These are phyloP conservation scores for Ornithoptera alexandrae DNA, from an alignment of 2,888 invertebrate genomes.

Conservation along the genomic window DNA sequence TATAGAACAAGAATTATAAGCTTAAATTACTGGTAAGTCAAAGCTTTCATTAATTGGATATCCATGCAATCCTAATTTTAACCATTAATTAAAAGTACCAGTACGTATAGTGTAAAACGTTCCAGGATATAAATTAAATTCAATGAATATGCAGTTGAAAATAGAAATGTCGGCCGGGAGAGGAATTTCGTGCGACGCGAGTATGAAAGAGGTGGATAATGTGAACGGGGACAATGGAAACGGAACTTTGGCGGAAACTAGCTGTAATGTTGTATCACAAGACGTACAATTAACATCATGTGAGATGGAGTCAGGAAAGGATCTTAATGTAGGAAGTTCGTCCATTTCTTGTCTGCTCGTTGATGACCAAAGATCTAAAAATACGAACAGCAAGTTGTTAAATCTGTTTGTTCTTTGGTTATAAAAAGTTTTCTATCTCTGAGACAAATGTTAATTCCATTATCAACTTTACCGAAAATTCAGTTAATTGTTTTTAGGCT, in stretches of 20 bases:
- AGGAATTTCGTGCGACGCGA: conserved; percentile 23
- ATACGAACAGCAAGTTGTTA: too few relatives aligned
- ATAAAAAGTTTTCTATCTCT: too few relatives aligned
- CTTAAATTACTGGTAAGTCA: background rate
- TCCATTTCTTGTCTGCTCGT: too few relatives aligned
- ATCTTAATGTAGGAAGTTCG: conserved; percentile 12
- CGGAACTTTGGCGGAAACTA: conserved; percentile 47
- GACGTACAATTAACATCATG: conserved; percentile 36
- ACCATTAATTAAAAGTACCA: conserved; percentile 20
- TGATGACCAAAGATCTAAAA: too few relatives aligned
- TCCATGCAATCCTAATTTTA: conserved; percentile 8
- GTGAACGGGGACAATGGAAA: conserved; percentile 37
- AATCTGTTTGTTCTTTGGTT: too few relatives aligned
- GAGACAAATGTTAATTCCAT: too few relatives aligned
- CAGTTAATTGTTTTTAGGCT: too few relatives aligned
- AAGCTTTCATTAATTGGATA: conserved; percentile 1
- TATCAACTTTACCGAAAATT: too few relatives aligned
- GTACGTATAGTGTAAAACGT: conserved; percentile 7
- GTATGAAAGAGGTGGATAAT: conserved; percentile 35
- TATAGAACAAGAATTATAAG: background rate
- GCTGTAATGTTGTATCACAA: conserved; percentile 49
- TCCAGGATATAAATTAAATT: conserved; percentile 39
- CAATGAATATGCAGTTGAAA: conserved; percentile 41
- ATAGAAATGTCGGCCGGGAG: conserved; percentile 36
- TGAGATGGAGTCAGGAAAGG: conserved; percentile 24